Base-by-base conservation (phyloP, 2,113 vertebrate genomes). In the Dicentrarchus labrax region DNA sequence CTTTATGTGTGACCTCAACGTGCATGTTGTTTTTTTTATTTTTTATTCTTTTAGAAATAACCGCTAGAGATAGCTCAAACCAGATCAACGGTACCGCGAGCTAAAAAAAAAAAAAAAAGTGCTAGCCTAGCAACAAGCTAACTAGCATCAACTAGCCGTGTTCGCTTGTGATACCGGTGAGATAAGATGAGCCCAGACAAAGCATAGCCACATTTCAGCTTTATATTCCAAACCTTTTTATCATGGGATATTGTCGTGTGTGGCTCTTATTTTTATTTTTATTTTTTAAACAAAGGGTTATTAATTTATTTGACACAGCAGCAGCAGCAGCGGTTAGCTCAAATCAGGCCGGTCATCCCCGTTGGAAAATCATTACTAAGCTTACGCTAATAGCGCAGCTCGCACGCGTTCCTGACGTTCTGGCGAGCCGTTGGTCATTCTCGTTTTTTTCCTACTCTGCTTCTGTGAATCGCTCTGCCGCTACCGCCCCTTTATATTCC, bases 401-500 rank as follows among this genome's bases (percentile, higher is more conserved):
- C 54, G 3, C 53, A 48, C 39, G 60, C 73, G 19, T 6, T 22
- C 54, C 30, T 3, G 22, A 54, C 85, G 56, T 69, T 43, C 65
- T 30, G 22, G 3, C 72, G 45, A 10, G 36, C 47, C 7, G 48
- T 5, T 68, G 43, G 19, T 71, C 45, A 54, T 38, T 50, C 43
- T 47, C 21, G 48, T 22, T 62, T 60, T 56, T 59, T 77, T 72
- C 94, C 93, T 92, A 94, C 77, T 85, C 85, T 88, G 73, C 85
- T 84, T 93, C 94, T 76, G 93, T 94, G 96, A 96, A 96, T 96
- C 88, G 64, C 87, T 54, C 88, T 36, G 78, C 73, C 84, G 88
- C 93, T 89, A 82, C 85, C 92, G 92, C 93, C 94, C 93, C 84
- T 91, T 91, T 88, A 64, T 89, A 94, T 92, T 89, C 94, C 96